phyloP scores from a whole-genome alignment of 1,140 invertebrate genomes.

The Epicauta chinensis region DNA sequence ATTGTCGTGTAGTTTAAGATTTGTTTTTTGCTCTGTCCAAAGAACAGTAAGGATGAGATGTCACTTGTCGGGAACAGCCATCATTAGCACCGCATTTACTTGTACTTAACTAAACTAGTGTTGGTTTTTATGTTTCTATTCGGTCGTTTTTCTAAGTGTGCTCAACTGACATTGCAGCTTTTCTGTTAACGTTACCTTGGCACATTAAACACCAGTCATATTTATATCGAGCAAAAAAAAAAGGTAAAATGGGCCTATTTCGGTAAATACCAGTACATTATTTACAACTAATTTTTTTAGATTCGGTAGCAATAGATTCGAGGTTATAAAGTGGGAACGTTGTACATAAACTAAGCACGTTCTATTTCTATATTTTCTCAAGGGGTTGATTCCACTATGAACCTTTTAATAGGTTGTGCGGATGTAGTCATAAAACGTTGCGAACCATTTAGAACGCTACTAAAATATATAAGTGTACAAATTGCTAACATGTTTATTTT shows the following conservation, averaged over 20 bases:
- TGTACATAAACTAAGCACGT: slow-evolving; percentile 26
- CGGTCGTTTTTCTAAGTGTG: neutral
- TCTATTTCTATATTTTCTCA: slow-evolving; percentile 27
- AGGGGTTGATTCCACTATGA: slow-evolving; percentile 31
- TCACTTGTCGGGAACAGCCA: slow-evolving; percentile 18
- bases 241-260: too few relatives aligned
- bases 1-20: slow-evolving; percentile 5
- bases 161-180: too few relatives aligned
- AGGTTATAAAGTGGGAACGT: slow-evolving; percentile 11
- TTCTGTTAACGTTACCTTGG: too few relatives aligned
- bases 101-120: slow-evolving; percentile 7
- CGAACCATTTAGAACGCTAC: slow-evolving; percentile 27
- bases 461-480: slow-evolving; percentile 29
- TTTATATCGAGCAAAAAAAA: too few relatives aligned
- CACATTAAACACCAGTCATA: too few relatives aligned
- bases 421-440: slow-evolving; percentile 29
- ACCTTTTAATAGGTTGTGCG: slow-evolving; percentile 27
- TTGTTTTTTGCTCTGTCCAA: slow-evolving; percentile 11
- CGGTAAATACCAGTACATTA: too few relatives aligned
- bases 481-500: slow-evolving; percentile 17
- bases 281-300: too few relatives aligned
- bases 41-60: slow-evolving; percentile 7
- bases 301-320: too few relatives aligned
- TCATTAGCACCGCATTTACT: slow-evolving; percentile 18
- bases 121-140: slow-evolving; percentile 7